Percentiles rank a stretch among this genome's conserved stretches.
Evolutionary conservation across 1,140 invertebrate genomes (phyloP).

Genomic region (Achroia grisella): DNA sequence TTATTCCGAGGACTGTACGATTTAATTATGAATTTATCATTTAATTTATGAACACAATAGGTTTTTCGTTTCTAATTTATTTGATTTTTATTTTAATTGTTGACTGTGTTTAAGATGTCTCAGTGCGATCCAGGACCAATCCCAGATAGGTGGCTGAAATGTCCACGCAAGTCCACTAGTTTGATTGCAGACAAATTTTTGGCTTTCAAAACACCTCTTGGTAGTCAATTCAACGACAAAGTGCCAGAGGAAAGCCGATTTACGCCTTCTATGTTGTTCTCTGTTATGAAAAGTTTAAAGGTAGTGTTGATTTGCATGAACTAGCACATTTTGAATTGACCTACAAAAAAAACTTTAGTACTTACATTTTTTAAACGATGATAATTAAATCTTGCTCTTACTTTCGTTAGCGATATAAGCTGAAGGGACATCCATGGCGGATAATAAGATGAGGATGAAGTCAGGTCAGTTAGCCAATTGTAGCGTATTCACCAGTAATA

Average conservation of each 20-base stretch:
- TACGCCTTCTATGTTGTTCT: constrained; percentile 88
- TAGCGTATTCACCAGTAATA: too few species aligned
- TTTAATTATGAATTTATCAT: too few species aligned
- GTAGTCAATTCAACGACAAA: constrained; percentile 83
- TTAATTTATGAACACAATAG: too few species aligned
- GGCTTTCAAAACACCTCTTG: constrained; percentile 95
- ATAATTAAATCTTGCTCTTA: too few species aligned
- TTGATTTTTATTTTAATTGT: not conserved
- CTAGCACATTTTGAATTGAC: constrained; percentile 10
- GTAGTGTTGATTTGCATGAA: constrained; percentile 56
- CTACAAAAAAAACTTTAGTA: too few species aligned
- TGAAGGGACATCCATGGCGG: too few species aligned
- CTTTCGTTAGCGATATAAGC: too few species aligned
- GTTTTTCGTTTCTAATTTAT: too few species aligned
- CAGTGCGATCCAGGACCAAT: constrained; percentile 77
- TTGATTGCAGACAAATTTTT: constrained; percentile 88
- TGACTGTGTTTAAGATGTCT: constrained; percentile 24
- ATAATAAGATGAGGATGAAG: too few species aligned
- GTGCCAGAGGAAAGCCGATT: constrained; percentile 88
- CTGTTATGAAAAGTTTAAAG: constrained; percentile 81
- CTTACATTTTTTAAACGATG: too few species aligned
- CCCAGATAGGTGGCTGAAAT: constrained; percentile 93
- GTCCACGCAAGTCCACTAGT: constrained; percentile 87
- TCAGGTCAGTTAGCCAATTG: too few species aligned
- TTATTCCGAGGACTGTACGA: too few species aligned